Evolutionary conservation across 2,888 invertebrate genomes (phyloP), one percentile per base, ranked within the genome.

Genomic region (Adelphocoris suturalis): DNA sequence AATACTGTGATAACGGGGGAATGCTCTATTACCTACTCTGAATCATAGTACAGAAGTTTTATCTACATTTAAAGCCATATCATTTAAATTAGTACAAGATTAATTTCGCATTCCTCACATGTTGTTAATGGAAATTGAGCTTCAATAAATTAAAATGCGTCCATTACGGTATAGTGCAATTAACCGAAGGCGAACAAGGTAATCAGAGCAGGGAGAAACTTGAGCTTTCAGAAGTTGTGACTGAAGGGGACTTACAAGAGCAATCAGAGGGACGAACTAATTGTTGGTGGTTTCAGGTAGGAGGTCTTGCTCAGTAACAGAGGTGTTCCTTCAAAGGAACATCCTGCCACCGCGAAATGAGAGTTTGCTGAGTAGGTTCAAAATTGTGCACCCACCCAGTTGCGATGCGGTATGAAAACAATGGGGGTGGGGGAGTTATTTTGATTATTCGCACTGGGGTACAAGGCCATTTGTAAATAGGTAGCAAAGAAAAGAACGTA

Each of bases 231-330:
- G 23, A 23, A 23, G 61, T 61, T 61, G n/a, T 19, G 61, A 23
- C 11, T 68, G 68, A 68, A 68, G 23, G 27, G 23, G 68, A 68
- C 68, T 68, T 23, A 68, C 68, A 68, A 68, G 68, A 68, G 68
- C 68, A 68, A 68, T 68, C 68, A 68, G 68, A 23, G 68, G 11
- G 27, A 23, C 68, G 23, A 68, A 68, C 23, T 68, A 68, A 68
- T 68, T 68, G 68, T 68, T 27, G 23, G 68, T 12, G 68, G 68
- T 68, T 68, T 68, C 68, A 37, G 37, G 12, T 23, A 23, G 68
- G 61, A 61, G 61, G 61, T 61, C 68, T 19, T 68, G 23, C 27
- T 61, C 61, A n/a, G 23, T 68, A 23, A 68, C 68, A 68, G 23
- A 5, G 68, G 27, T 7, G 68, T 12, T 27, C 1, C 68, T 23